These are phyloP conservation scores for Eudasyphora cyanicolor DNA, from an alignment of 2,888 invertebrate genomes.

Conservation along the genomic window DNA sequence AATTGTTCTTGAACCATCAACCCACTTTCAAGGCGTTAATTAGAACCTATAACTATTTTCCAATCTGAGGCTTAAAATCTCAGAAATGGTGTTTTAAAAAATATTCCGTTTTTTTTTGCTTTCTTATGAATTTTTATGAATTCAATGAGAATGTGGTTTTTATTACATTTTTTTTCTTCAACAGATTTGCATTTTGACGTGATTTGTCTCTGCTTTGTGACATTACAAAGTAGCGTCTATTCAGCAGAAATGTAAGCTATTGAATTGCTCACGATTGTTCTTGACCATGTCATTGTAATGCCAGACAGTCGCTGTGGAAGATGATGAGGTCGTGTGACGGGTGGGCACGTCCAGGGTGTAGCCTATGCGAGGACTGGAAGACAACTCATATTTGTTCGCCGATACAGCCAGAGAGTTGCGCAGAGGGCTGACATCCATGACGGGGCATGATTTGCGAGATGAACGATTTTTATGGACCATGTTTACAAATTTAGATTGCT, in stretches of 20 bases:
- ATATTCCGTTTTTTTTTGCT: not conserved
- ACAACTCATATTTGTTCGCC: conserved; percentile 68
- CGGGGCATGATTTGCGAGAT: conserved; percentile 71
- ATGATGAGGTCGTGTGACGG: not conserved
- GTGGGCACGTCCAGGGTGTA: conserved; percentile 46
- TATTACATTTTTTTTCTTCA: not conserved
- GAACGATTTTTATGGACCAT: conserved; percentile 77
- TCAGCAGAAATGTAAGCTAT: conserved; percentile 77
- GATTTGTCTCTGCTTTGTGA: not conserved
- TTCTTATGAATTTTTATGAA: not conserved
- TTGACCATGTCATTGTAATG: conserved; percentile 77
- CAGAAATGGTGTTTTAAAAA: not conserved
- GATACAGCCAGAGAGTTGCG: conserved; percentile 61
- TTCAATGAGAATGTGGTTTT: not conserved
- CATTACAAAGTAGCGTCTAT: not conserved
- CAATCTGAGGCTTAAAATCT: not conserved
- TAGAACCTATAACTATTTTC: no score
- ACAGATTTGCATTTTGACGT: not conserved
- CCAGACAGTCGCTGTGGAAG: conserved; percentile 69
- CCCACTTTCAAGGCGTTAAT: no score
- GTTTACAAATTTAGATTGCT: conserved; percentile 60
- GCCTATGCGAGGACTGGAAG: conserved; percentile 69
- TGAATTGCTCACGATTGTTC: conserved; percentile 77
- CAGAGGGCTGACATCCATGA: conserved; percentile 75
- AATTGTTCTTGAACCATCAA: no score